Conservation (phyloP, 2,797 vertebrate genomes). For the Paguma larvata region DNA sequence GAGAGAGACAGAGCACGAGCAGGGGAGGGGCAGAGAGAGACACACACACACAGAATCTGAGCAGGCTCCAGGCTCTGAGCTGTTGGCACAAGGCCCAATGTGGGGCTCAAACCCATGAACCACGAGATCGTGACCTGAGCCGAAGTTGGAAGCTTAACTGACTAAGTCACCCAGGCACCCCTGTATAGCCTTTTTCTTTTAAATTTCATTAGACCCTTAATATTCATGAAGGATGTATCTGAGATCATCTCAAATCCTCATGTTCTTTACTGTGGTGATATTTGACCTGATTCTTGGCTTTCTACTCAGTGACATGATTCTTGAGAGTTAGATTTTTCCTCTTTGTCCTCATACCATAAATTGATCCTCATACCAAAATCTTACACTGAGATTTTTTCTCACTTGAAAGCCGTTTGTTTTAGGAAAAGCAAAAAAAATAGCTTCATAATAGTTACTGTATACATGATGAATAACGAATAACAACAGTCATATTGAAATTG, state of each 20-base stretch:
- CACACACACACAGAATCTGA: too few relatives aligned
- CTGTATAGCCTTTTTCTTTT: neutral
- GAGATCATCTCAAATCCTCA: neutral
- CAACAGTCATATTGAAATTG: neutral
- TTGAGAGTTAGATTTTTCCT: conserved; percentile 49
- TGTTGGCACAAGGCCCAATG: too few relatives aligned
- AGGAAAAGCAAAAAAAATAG: conserved; percentile 10
- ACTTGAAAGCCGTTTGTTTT: conserved; percentile 29
- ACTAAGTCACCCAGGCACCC: too few relatives aligned
- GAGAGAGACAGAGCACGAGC: too few relatives aligned
- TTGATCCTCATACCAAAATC: conserved; percentile 40
- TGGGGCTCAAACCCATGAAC: too few relatives aligned
- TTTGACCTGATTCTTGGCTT: conserved; percentile 34
- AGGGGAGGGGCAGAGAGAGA: too few relatives aligned
- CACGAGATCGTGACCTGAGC: too few relatives aligned
- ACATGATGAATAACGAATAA: neutral
- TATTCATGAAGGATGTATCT: conserved; percentile 34
- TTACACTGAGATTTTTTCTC: neutral
- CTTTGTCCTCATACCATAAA: conserved; percentile 34
- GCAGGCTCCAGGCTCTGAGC: too few relatives aligned
- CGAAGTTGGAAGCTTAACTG: too few relatives aligned
- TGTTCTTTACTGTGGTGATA: conserved; percentile 1
- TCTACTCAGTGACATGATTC: neutral
- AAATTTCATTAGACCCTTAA: conserved; percentile 32
- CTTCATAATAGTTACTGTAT: neutral